A percentile compares a stretch with the other conserved stretches of the same genome.
These are phyloP conservation scores for Dreissena polymorpha DNA, from an alignment of 1,140 invertebrate genomes.

Conservation along the genomic window DNA sequence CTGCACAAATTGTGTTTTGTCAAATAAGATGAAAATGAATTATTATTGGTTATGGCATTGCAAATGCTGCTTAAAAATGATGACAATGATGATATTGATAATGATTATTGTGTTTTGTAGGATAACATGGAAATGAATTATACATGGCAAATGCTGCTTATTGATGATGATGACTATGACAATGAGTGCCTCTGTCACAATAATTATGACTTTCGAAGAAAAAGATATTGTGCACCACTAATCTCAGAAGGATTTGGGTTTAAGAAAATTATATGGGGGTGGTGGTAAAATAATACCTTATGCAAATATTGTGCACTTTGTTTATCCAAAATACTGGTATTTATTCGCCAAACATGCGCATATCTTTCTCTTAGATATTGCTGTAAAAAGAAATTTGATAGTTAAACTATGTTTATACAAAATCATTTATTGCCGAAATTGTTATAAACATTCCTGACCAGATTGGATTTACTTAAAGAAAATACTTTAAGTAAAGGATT, in stretches of 20 bases:
- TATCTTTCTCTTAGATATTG: conserved; percentile 36
- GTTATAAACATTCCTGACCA: too few species aligned
- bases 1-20: background rate
- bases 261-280: too few species aligned
- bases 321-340: background rate
- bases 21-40: background rate
- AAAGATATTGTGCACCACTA: background rate
- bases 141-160: background rate
- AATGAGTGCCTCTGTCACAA: background rate
- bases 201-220: background rate
- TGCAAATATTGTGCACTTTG: background rate
- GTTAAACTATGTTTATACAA: too few species aligned
- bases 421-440: too few species aligned
- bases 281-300: too few species aligned
- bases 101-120: background rate
- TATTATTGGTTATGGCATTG: too few species aligned
- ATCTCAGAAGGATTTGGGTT: too few species aligned
- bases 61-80: too few species aligned
- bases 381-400: conserved; percentile 20
- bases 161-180: background rate
- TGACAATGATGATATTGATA: background rate
- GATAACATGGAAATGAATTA: background rate
- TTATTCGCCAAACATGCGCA: conserved; percentile 45
- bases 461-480: too few species aligned
- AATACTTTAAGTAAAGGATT: too few species aligned